phyloP scores from a whole-genome alignment of 2,797 vertebrate species.

The Gadopsis bispinosus region DNA sequence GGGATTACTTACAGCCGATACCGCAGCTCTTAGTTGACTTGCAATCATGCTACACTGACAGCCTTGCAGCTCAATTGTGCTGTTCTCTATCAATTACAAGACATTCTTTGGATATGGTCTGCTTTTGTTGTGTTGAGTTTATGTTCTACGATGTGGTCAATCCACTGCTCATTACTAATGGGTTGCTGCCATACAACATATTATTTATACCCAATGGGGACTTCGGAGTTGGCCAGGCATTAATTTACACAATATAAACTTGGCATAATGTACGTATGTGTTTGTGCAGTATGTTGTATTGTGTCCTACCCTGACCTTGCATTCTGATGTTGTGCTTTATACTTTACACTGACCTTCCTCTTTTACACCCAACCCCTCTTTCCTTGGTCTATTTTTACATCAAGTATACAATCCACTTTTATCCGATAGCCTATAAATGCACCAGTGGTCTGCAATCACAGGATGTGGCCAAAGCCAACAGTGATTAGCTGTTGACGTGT shows the following conservation, averaged over 20 bases:
- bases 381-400: constrained; percentile 54
- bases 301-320: constrained; percentile 2
- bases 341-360: constrained; percentile 22
- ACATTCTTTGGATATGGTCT: neutral
- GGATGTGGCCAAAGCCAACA: constrained; percentile 45
- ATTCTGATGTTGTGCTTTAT: constrained; percentile 24
- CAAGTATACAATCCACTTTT: constrained; percentile 42
- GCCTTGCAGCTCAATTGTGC: neutral
- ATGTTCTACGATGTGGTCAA: neutral
- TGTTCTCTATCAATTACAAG: neutral
- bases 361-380: constrained; percentile 23
- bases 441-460: constrained; percentile 44
- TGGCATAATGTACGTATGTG: neutral
- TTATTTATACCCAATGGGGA: neutral
- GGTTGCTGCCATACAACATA: constrained; percentile 3
- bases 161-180: neutral
- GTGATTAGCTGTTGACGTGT: constrained; percentile 59
- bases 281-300: neutral
- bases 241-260: neutral
- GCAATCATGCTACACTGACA: neutral
- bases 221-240: neutral
- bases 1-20: neutral
- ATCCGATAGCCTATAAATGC: constrained; percentile 51
- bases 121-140: neutral
- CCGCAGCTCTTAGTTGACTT: neutral